Evolutionary conservation across 2,113 vertebrate genomes (phyloP), one percentile per base, ranked within the genome.

Genomic region (Jacana jacana): DNA sequence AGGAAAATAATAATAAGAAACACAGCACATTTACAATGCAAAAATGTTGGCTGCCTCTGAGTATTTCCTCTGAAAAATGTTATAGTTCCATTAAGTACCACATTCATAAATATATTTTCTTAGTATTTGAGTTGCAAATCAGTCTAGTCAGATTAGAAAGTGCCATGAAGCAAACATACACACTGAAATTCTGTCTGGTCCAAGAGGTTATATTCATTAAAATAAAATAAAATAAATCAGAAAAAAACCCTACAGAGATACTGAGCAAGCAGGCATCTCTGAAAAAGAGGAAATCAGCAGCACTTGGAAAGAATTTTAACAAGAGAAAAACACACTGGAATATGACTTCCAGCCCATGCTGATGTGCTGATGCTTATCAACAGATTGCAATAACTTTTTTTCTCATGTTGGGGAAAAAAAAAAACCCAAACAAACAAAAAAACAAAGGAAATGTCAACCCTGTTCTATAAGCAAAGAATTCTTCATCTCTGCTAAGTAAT

Each of bases 51-150:
- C 60, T 90, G 13, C 76, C 66, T 63, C 71, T 82, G 63, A 87
- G 58, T 94, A 68, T 77, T 93, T 82, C 81, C 80, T 95, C 86
- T 88, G 79, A 94, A 96, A 94, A 81, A 64, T 52, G 57, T 91
- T 92, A 81, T 83, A 80, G 12, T 86, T 63, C 42, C 60, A 40
- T 76, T 91, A 90, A 86, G 82, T 81, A 78, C 12, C 35, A 76
- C 66, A 82, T 86, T 42, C 64, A 66, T 55, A 79, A 88, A 61
- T 73, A 17, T 33, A 7, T 91, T 75, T 91, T 72, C 71, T 89
- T 84, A 85, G 19, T 27, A 37, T 96, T 95, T 89, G 66, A 79
- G 86, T 86, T 92, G 88, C 83, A 91, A 84, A 91, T 94, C 76
- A 91, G 72, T 57, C 86, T 20, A 78, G 80, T 9, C 68, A 68